Evolutionary conservation across 2,797 vertebrate genomes (phyloP).

Genomic region (Chloroceryle inda): DNA sequence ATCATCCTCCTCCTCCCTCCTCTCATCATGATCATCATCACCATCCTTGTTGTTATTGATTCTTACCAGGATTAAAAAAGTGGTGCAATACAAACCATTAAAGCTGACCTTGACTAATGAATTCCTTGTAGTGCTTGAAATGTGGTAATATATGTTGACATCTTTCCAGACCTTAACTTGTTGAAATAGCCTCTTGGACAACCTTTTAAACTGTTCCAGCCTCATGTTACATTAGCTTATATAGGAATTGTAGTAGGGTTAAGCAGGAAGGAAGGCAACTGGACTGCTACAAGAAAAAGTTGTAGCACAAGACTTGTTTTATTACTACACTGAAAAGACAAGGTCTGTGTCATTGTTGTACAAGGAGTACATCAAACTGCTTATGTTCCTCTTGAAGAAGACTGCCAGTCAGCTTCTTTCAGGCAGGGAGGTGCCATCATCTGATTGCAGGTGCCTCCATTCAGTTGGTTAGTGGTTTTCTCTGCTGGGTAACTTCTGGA

Average conservation of each 20-base stretch:
- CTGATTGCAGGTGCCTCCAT: background rate
- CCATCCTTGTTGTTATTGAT: background rate
- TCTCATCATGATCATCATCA: too few species aligned
- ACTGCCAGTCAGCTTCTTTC: background rate
- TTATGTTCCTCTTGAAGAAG: background rate
- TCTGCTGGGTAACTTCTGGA: background rate
- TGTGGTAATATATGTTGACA: background rate
- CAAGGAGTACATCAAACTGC: background rate
- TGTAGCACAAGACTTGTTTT: background rate
- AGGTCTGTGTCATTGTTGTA: background rate
- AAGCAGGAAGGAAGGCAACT: background rate
- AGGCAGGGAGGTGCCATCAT: background rate
- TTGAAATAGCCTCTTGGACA: background rate
- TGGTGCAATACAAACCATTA: background rate
- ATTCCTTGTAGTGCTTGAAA: background rate
- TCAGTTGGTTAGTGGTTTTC: background rate
- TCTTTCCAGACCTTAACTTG: background rate
- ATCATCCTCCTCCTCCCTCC: too few species aligned
- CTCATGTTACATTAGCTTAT: background rate
- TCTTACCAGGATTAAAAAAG: background rate
- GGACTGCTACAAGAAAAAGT: background rate
- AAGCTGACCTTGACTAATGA: background rate
- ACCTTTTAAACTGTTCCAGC: background rate
- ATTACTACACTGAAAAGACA: background rate
- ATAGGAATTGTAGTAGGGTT: background rate